Percentiles rank a stretch among this genome's conserved stretches.
These are phyloP conservation scores for Lottia scabra DNA, from an alignment of 2,888 invertebrate genomes.

Conservation along the genomic window DNA sequence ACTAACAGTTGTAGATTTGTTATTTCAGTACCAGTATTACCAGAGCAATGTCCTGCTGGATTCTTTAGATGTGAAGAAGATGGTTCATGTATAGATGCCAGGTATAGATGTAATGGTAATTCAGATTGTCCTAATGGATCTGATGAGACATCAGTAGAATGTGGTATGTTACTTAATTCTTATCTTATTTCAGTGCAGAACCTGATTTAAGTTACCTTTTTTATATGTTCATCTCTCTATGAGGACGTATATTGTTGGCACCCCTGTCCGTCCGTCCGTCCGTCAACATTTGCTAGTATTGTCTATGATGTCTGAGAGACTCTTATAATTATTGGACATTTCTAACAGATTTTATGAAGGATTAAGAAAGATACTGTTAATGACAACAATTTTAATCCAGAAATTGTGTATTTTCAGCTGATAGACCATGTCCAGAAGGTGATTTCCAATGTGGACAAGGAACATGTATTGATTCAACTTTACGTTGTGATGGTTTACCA, in stretches of 20 bases:
- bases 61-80: conserved; percentile 79
- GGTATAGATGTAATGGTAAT: conserved; percentile 65
- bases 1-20: too few species aligned
- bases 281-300: too few species aligned
- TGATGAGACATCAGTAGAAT: conserved; percentile 82
- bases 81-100: conserved; percentile 56
- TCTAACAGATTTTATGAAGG: too few species aligned
- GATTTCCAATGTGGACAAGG: conserved; percentile 67
- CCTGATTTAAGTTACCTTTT: too few species aligned
- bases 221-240: too few species aligned
- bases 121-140: conserved; percentile 78
- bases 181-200: background rate
- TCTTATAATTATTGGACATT: too few species aligned
- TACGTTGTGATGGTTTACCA: conserved; percentile 82
- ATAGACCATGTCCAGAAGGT: conserved; percentile 15
- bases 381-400: too few species aligned
- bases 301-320: too few species aligned
- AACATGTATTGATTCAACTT: conserved; percentile 80
- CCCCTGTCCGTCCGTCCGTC: too few species aligned
- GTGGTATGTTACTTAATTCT: conserved; percentile 75
- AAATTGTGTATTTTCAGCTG: conserved; percentile 5
- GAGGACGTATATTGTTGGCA: too few species aligned
- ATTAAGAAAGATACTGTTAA: too few species aligned
- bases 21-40: conserved; percentile 26
- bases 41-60: conserved; percentile 50